Conservation (phyloP, 2,797 vertebrate species). For the Erethizon dorsatum region DNA sequence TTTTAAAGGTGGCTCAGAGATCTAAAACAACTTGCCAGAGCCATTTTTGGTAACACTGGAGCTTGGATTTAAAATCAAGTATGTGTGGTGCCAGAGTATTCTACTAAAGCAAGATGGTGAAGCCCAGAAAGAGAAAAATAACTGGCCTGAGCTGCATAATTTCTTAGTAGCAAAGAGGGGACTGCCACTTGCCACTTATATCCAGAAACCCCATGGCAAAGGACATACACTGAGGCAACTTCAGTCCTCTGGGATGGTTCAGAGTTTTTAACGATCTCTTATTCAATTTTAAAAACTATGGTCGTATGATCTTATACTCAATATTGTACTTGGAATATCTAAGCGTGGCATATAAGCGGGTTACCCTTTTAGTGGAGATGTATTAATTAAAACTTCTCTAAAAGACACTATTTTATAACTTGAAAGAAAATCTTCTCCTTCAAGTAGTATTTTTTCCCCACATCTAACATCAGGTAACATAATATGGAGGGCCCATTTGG, state of each 20-base stretch:
- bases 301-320: not conserved
- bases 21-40: not conserved
- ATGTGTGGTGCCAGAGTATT: not conserved
- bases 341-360: not conserved
- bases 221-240: not conserved
- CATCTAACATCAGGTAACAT: constrained; percentile 49
- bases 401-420: constrained; percentile 26
- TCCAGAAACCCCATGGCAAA: not conserved
- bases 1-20: constrained; percentile 42
- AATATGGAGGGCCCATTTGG: not conserved
- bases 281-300: constrained; percentile 45
- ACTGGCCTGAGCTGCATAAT: not conserved
- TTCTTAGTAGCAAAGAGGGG: not conserved
- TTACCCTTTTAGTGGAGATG: not conserved
- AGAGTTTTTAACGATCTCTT: constrained; percentile 47
- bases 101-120: not conserved
- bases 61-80: constrained; percentile 30
- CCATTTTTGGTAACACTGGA: not conserved
- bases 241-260: constrained; percentile 14
- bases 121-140: constrained; percentile 1
- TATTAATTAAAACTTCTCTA: constrained; percentile 58
- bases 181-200: not conserved
- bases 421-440: constrained; percentile 32
- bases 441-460: not conserved
- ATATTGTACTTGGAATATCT: not conserved